Evolutionary conservation across 1,140 invertebrate species (phyloP).

Genomic region (Triops longicaudatus): DNA sequence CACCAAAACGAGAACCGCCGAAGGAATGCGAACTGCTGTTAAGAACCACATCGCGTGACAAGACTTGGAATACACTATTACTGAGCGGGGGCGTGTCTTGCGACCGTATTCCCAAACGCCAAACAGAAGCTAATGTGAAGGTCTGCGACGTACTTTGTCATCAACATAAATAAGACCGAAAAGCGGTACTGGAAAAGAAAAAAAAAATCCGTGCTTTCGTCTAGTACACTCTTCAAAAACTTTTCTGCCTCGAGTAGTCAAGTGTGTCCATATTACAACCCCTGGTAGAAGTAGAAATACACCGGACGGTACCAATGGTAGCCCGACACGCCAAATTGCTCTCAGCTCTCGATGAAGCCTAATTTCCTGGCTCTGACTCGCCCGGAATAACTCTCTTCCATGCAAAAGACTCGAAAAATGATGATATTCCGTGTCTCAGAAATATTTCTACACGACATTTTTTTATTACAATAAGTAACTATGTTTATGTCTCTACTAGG

Average conservation of each 20-base stretch:
- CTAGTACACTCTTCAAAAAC: too few relatives aligned
- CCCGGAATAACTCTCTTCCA: background rate
- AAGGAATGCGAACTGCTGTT: background rate
- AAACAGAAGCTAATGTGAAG: background rate
- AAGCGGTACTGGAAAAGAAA: background rate
- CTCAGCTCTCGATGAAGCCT: background rate
- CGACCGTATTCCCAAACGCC: background rate
- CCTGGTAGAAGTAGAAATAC: background rate
- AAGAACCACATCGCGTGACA: slow-evolving; percentile 1
- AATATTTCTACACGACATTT: too few relatives aligned
- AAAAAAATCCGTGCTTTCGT: background rate
- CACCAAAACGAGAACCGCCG: background rate
- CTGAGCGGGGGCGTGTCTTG: background rate
- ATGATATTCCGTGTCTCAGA: too few relatives aligned
- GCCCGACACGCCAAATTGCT: background rate
- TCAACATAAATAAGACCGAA: background rate
- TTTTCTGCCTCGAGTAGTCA: too few relatives aligned
- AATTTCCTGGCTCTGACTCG: background rate
- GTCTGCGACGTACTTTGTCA: background rate
- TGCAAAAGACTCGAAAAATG: background rate
- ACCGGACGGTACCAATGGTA: background rate
- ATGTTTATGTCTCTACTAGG: too few relatives aligned
- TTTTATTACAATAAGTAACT: too few relatives aligned
- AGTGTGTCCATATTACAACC: background rate
- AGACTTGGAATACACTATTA: background rate